phyloP scores from a whole-genome alignment of 35 echinoderm and acorn worm genomes.

The Stichopus chloronotus region DNA sequence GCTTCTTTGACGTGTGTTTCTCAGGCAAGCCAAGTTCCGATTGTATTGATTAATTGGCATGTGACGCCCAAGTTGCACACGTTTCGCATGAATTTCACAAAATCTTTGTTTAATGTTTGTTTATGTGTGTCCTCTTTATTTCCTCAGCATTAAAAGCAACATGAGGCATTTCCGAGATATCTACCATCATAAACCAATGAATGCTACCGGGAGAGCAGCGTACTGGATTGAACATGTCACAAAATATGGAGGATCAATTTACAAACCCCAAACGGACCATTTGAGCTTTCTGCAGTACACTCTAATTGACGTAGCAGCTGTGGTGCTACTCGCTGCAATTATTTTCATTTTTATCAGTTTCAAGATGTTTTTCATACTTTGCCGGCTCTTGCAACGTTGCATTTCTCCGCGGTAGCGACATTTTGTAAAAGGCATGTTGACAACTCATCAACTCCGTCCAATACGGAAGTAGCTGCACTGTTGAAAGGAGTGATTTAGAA shows the following conservation, averaged over 20 bases:
- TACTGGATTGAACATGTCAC: constrained; percentile 25
- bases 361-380: background rate
- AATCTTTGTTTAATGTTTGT: background rate
- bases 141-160: background rate
- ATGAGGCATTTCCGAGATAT: background rate
- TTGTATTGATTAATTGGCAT: no score
- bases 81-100: no score
- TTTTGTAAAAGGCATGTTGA: no score
- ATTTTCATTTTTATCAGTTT: background rate
- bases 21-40: no score
- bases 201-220: background rate
- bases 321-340: background rate
- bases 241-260: background rate
- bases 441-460: no score
- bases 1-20: no score
- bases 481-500: no score
- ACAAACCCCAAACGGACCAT: background rate
- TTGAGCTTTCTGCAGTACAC: background rate
- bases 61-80: no score
- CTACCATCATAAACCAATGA: background rate
- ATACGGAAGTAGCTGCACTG: no score
- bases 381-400: background rate
- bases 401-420: no score
- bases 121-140: background rate
- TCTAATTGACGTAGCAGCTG: background rate